Conservation (phyloP, 2,113 vertebrate genomes). For the Jaculus jaculus region DNA sequence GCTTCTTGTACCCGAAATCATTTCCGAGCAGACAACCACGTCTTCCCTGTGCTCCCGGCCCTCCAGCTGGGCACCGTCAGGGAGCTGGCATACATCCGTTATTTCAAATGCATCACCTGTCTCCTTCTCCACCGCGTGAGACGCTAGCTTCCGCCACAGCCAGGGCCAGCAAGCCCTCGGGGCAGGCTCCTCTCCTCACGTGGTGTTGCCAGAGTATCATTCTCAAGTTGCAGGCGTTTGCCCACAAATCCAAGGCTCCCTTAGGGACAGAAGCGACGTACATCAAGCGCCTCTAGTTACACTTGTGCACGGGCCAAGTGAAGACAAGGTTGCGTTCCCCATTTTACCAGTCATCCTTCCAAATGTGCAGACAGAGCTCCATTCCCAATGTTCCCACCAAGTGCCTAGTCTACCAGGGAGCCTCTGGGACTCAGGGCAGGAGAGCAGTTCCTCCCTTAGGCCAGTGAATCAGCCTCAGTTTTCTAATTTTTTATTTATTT, state of each 20-base stretch:
- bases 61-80: slow-evolving; percentile 65
- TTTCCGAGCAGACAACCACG: slow-evolving; percentile 64
- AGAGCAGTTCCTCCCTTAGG: background rate
- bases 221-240: background rate
- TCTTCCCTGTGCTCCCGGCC: slow-evolving; percentile 62
- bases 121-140: slow-evolving; percentile 70
- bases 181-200: slow-evolving; percentile 45
- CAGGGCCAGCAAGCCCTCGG: slow-evolving; percentile 50
- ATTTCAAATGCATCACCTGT: slow-evolving; percentile 58
- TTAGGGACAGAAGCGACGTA: slow-evolving; percentile 42
- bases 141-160: slow-evolving; percentile 25
- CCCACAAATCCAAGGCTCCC: slow-evolving; percentile 43
- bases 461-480: background rate
- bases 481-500: too few relatives aligned
- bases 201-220: accelerated
- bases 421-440: slow-evolving; percentile 30
- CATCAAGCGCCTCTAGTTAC: background rate
- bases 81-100: slow-evolving; percentile 51
- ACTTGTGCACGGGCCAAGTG: background rate
- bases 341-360: background rate
- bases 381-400: background rate
- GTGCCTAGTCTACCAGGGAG: background rate
- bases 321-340: slow-evolving; percentile 26
- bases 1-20: slow-evolving; percentile 67
- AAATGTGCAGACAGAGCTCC: background rate